Percentiles rank a stretch among this genome's conserved stretches.
Conservation (phyloP, 2,888 invertebrate species). For the Agrotis exclamationis region DNA sequence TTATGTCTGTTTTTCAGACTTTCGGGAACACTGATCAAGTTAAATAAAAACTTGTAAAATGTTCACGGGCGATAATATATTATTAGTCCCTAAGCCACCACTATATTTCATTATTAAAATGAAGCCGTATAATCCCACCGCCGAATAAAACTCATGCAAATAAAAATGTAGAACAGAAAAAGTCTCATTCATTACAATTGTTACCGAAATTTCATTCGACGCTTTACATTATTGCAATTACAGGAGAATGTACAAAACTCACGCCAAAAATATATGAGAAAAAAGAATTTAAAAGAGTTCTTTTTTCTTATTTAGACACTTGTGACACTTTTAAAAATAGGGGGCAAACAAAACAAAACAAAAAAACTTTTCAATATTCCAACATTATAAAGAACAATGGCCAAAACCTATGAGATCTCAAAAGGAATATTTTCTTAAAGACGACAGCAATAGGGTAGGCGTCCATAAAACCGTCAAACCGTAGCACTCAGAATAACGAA, state of each 20-base stretch:
- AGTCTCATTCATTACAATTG: background rate
- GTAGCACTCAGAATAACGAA: constrained; percentile 72
- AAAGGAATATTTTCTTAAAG: constrained; percentile 10
- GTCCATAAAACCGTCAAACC: constrained; percentile 59
- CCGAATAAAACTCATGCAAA: background rate
- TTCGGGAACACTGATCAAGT: too few relatives aligned
- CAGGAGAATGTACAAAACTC: background rate
- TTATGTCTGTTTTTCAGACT: too few relatives aligned
- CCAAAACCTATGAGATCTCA: constrained; percentile 1
- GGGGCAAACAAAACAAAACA: too few relatives aligned
- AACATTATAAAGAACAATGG: background rate
- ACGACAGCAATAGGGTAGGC: constrained; percentile 27
- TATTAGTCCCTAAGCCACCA: background rate
- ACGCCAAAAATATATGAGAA: background rate
- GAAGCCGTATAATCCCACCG: background rate
- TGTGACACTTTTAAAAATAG: too few relatives aligned
- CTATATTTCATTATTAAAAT: background rate
- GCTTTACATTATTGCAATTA: too few relatives aligned
- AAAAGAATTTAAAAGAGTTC: too few relatives aligned
- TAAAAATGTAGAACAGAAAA: background rate
- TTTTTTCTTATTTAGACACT: too few relatives aligned
- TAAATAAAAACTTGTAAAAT: too few relatives aligned
- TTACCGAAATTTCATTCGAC: background rate
- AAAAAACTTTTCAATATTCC: too few relatives aligned
- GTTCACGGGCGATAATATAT: background rate